Evolutionary conservation across 2,113 vertebrate genomes (phyloP), one percentile per base, ranked within the genome.

Genomic region (Tetrao urogallus): DNA sequence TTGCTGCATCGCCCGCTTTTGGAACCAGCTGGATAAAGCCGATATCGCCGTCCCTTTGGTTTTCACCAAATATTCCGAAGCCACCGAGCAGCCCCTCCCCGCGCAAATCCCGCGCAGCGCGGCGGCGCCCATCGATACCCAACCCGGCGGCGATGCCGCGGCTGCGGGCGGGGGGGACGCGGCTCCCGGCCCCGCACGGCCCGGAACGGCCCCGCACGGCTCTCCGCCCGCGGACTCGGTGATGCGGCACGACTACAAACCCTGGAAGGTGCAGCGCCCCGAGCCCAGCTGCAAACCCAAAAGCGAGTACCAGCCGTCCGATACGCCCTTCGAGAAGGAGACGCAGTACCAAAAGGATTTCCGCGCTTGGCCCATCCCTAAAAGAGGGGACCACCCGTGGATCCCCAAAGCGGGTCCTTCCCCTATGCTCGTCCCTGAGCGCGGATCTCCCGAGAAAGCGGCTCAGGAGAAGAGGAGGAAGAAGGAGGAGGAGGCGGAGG

Each of bases 341-440:
- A 99, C 98, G 24, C 99, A 99, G 97, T 99, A 99, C 98, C 98
- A 99, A 97, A 99, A 99, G 97, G 99, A 99, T 98, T 99, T 97
- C 97, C 98, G 99, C 32, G 97, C 99, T 40, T 99, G 99, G 99
- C 99, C 99, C 54, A 98, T 99, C 75, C 98, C 98, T 10, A 99
- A 99, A 84, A 97, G 98, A 88, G 98, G 98, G 3, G 99, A 99
- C 92, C 99, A 99, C 28, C 99, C 99, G 13, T 99, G 99, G 99
- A 99, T 99, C 95, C 98, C 98, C 58, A 99, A 99, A 94, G 97
- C 98, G 7, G 78, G 97, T 43, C 95, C 97, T 11, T 91, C 97
- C 3, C 96, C 94, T 17, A 81, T 94, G 3, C 67, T 96, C 0
- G 86, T 85, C 10, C 52, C 13, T 7, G 71, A 95, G 34, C 77